Evolutionary conservation across 2,888 invertebrate species (phyloP).

Genomic region (Glyphotaelius pellucidus): DNA sequence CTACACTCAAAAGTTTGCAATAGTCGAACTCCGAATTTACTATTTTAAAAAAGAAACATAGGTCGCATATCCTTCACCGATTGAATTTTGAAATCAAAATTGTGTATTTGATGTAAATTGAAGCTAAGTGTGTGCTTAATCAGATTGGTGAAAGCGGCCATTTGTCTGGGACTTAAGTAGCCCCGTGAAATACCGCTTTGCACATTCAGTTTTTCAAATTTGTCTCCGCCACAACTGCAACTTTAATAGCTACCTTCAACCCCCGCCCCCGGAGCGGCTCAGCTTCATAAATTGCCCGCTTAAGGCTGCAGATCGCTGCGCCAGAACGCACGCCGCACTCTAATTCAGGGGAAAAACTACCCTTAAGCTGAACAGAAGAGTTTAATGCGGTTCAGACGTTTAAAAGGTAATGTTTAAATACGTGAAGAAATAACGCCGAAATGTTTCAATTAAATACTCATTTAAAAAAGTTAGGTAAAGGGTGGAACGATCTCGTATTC

Average conservation of each 20-base stretch:
- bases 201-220: background rate
- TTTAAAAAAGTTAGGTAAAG: background rate
- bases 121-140: background rate
- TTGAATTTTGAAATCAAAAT: background rate
- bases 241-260: background rate
- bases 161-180: background rate
- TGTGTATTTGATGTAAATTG: background rate
- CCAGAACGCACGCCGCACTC: background rate
- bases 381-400: background rate
- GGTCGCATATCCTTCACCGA: too few species aligned
- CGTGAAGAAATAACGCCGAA: background rate
- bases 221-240: background rate
- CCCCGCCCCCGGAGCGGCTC: background rate
- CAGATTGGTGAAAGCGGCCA: background rate
- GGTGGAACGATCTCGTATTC: too few species aligned
- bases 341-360: background rate
- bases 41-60: too few species aligned
- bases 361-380: background rate
- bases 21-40: too few species aligned
- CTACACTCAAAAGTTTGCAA: too few species aligned
- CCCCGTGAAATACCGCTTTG: background rate
- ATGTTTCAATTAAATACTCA: background rate
- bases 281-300: background rate
- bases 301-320: constrained; percentile 2
- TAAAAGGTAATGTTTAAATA: background rate